These are phyloP conservation scores for Trachythela sp. DNA, from an alignment of 64 coral and sea anemone genomes.

Conservation along the genomic window DNA sequence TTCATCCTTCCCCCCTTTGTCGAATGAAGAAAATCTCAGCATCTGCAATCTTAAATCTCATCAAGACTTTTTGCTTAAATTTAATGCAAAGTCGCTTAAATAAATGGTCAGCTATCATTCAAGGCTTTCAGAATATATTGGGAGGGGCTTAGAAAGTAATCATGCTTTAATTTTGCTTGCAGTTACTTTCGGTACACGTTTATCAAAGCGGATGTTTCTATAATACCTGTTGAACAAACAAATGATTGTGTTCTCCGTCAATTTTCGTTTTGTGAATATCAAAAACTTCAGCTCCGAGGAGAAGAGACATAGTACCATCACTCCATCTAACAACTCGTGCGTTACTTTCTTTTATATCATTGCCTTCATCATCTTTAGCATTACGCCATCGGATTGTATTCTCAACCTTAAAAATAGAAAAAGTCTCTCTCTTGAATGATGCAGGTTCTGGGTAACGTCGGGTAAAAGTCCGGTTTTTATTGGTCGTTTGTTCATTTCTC, in stretches of 20 bases:
- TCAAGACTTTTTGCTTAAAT: too few species aligned
- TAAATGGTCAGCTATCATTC: too few species aligned
- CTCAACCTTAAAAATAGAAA: slow-evolving; percentile 61
- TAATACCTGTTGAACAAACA: slow-evolving; percentile 95
- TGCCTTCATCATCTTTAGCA: slow-evolving; percentile 84
- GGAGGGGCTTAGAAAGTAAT: too few species aligned
- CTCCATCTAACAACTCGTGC: slow-evolving; percentile 90
- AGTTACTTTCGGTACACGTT: too few species aligned
- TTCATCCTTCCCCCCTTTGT: too few species aligned
- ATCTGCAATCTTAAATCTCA: too few species aligned
- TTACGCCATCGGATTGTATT: slow-evolving; percentile 92
- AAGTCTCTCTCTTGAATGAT: not conserved
- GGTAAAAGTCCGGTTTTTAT: not conserved
- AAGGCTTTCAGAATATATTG: too few species aligned
- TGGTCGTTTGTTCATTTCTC: too few species aligned
- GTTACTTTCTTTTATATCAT: slow-evolving; percentile 97
- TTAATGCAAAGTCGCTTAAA: too few species aligned
- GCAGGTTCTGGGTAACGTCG: not conserved
- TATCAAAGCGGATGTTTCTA: too few species aligned
- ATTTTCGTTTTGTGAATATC: slow-evolving; percentile 98
- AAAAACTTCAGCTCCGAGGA: slow-evolving; percentile 92
- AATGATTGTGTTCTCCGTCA: slow-evolving; percentile 91
- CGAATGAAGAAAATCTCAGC: too few species aligned
- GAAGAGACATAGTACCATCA: slow-evolving; percentile 83
- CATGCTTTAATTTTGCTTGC: too few species aligned